These are phyloP conservation scores for Panagrolaimus sp. DNA, from an alignment of 1,140 invertebrate species.

Conservation along the genomic window DNA sequence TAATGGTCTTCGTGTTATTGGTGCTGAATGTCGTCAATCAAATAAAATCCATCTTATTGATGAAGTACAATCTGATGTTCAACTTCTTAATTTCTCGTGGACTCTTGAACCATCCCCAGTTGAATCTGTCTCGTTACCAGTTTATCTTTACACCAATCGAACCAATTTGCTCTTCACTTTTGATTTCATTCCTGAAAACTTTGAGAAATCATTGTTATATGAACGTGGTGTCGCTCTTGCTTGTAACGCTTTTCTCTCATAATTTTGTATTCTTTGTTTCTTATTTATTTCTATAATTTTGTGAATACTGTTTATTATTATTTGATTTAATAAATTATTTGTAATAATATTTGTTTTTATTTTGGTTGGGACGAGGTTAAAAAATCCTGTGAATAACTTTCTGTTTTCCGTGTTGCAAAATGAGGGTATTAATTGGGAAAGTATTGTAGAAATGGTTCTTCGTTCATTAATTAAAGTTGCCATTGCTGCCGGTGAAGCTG, in stretches of 20 bases:
- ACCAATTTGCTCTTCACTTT: constrained; percentile 89
- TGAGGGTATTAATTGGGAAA: neutral
- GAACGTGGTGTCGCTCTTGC: constrained; percentile 83
- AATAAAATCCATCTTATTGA: constrained; percentile 33
- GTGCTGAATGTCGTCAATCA: constrained; percentile 30
- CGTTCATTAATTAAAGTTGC: constrained; percentile 31
- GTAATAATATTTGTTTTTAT: too few species aligned
- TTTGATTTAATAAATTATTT: too few species aligned
- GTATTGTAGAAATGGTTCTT: constrained; percentile 30
- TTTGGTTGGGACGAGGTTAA: too few species aligned
- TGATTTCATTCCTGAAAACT: constrained; percentile 78
- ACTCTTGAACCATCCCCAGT: constrained; percentile 39
- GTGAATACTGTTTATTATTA: neutral
- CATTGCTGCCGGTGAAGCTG: constrained; percentile 35
- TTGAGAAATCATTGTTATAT: constrained; percentile 83
- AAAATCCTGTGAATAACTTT: too few species aligned
- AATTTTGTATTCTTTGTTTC: neutral
- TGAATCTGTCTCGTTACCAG: constrained; percentile 75
- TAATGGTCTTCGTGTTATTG: constrained; percentile 60
- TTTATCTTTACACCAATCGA: constrained; percentile 92
- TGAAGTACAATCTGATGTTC: constrained; percentile 35
- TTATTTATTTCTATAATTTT: neutral
- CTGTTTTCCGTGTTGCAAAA: too few species aligned
- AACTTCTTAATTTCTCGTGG: constrained; percentile 47
- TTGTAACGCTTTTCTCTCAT: constrained; percentile 32